A percentile compares a stretch with the other conserved stretches of the same genome.
phyloP scores from a whole-genome alignment of 2,113 vertebrate species.

The Anser cygnoides region DNA sequence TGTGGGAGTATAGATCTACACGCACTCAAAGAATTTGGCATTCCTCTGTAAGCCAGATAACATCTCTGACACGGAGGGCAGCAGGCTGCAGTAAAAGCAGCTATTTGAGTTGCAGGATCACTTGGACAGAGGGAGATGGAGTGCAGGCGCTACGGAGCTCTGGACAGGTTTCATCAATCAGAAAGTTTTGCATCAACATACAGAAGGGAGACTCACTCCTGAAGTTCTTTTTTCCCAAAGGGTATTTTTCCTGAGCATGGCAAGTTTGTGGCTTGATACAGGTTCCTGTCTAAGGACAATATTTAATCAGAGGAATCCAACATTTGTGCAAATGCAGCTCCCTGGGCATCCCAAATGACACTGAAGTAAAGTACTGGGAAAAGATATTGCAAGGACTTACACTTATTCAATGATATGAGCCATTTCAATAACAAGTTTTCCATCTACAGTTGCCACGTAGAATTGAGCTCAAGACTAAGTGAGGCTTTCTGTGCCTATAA shows the following conservation, averaged over 20 bases:
- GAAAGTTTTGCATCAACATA: not conserved
- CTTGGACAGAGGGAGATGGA: not conserved
- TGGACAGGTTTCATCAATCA: not conserved
- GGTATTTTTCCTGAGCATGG: not conserved
- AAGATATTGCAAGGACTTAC: not conserved
- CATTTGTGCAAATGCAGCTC: not conserved
- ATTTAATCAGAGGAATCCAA: not conserved
- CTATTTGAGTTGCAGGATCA: not conserved
- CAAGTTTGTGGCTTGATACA: not conserved
- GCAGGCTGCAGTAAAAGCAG: not conserved
- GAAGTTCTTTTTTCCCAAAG: not conserved
- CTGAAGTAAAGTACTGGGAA: not conserved
- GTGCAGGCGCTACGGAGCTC: not conserved
- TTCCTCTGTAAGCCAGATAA: not conserved
- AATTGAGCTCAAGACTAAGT: not conserved
- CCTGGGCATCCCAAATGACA: not conserved
- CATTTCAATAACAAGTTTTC: not conserved
- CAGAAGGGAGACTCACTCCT: not conserved
- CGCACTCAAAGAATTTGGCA: not conserved
- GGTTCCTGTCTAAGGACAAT: not conserved
- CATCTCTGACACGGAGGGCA: not conserved
- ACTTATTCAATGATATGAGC: not conserved
- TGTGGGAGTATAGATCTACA: not conserved
- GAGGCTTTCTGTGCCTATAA: not conserved
- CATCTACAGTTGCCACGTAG: not conserved